Conservation (phyloP, 2,113 vertebrate genomes). For the Corythaixoides concolor region DNA sequence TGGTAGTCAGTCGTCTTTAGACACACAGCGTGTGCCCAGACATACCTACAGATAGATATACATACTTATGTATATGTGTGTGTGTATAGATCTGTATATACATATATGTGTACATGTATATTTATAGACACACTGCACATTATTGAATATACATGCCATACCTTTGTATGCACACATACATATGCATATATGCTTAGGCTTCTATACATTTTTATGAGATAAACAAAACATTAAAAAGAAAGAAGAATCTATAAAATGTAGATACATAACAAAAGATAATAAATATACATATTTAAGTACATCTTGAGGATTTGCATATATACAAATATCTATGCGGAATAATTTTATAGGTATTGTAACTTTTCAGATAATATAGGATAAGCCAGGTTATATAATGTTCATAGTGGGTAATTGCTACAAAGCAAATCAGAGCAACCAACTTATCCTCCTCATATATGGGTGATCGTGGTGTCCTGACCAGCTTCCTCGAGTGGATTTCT, state of each 20-base stretch:
- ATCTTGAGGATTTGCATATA: neutral
- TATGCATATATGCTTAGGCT: neutral
- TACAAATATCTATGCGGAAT: neutral
- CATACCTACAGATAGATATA: neutral
- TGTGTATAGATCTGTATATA: neutral
- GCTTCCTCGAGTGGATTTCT: neutral
- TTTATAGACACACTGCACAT: neutral
- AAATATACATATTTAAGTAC: neutral
- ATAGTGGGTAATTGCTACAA: neutral
- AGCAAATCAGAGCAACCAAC: neutral
- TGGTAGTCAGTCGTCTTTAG: neutral
- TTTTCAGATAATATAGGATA: neutral
- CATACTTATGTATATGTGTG: neutral
- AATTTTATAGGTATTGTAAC: neutral
- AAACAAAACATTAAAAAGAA: neutral
- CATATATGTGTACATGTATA: neutral
- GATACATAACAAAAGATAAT: neutral
- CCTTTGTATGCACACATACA: neutral
- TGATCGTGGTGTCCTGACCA: fast-evolving
- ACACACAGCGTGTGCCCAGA: neutral
- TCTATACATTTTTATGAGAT: neutral
- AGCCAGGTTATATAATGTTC: neutral
- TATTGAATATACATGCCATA: neutral
- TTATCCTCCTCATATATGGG: neutral
- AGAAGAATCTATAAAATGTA: neutral